Base-by-base conservation (phyloP, 2,888 invertebrate species). In the Pheosia gnoma region DNA sequence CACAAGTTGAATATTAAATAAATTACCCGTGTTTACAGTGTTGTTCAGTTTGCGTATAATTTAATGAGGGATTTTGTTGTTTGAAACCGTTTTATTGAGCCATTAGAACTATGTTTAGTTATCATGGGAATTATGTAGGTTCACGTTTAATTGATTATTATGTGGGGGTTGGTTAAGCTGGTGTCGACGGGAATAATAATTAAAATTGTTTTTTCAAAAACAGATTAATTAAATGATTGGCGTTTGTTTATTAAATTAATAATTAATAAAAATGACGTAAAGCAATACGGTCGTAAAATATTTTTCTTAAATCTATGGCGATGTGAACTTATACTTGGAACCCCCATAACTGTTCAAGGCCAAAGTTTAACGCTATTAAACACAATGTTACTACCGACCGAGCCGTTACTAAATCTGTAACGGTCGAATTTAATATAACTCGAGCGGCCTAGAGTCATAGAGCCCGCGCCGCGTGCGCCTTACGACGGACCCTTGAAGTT, bases 31-130 rank as follows among this genome's bases (percentile, higher is more conserved):
- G 73, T 67, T 63, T 8, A 61, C 63, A 54, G 63, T 73, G 76
- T 73, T 75, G 69, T 75, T 74, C 67, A 67, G 66, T 70, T 62
- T 62, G 60, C 62, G 76, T 73, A 68, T 76, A 75, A 74, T 74
- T 75, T 71, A 74, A 74, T 75, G 65, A 71, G 64, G 71, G 69
- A 61, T 47, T 47, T 47, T 37, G 58, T 61, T 25, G 58, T 61
- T 61, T 47, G 25, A 13, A 45, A 51, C 25, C 51, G 25, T 51
- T 51, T 51, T 51, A 51, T 25, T 51, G 13, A 51, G 13, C 25
- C 51, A 51, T 51, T 51, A 25, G 8, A 51, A 51, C 51, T 25
- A 51, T 51, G 51, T n/a, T 47, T 47, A 47, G 25, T 25, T 51
- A 51, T 4, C 51, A 10, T 47, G 51, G 51, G 51, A 51, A 10